A percentile compares a stretch with the other conserved stretches of the same genome.
phyloP scores from a whole-genome alignment of 2,888 invertebrate genomes.

The Taphrorychus bicolor region DNA sequence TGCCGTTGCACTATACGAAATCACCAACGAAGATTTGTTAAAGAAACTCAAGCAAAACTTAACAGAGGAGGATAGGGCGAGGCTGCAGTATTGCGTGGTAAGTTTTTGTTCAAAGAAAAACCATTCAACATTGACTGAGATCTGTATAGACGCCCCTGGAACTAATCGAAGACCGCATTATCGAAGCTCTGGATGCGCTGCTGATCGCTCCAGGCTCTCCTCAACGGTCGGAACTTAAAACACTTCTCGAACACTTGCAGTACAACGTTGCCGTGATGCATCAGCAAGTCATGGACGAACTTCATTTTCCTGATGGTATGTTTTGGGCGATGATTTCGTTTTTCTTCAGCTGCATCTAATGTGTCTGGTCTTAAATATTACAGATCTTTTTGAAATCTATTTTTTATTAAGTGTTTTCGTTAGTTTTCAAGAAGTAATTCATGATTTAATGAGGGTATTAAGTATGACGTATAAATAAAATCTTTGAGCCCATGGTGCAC shows the following conservation, averaged over 20 bases:
- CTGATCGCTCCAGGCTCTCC: constrained; percentile 38
- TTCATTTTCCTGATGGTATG: constrained; percentile 7
- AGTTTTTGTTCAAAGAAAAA: too few relatives aligned
- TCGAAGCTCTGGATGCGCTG: constrained; percentile 60
- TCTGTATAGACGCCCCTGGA: constrained; percentile 60
- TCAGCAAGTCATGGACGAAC: constrained; percentile 52
- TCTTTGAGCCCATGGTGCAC: too few relatives aligned
- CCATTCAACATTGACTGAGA: background rate
- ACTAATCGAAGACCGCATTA: constrained; percentile 64
- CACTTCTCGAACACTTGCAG: constrained; percentile 51
- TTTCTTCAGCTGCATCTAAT: too few relatives aligned
- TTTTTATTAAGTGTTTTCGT: too few relatives aligned
- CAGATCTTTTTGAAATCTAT: too few relatives aligned
- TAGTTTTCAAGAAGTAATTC: background rate
- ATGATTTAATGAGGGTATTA: too few relatives aligned
- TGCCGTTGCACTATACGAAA: constrained; percentile 60
- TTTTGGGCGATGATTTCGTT: too few relatives aligned
- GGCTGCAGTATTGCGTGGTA: constrained; percentile 59
- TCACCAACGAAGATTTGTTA: constrained; percentile 60
- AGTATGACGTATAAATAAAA: too few relatives aligned
- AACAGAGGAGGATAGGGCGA: constrained; percentile 54
- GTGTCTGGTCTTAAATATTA: too few relatives aligned
- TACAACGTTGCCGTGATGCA: constrained; percentile 55
- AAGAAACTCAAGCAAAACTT: constrained; percentile 62
- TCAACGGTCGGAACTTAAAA: constrained; percentile 41